Conservation (phyloP, 2,888 invertebrate species). For the Rhopalosiphum nymphaeae region DNA sequence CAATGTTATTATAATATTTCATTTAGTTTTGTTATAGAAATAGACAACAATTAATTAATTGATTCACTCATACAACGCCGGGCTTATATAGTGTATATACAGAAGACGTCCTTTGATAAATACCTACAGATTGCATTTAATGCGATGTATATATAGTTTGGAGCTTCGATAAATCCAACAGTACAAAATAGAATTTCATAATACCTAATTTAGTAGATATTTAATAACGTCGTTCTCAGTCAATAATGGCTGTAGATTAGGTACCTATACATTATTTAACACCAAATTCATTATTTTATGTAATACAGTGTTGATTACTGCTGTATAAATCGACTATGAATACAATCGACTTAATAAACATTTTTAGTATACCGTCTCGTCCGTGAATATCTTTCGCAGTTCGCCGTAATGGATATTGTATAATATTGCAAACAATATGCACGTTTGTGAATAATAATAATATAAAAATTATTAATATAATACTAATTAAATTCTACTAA, state of each 20-base stretch:
- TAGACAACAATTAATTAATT: too few species aligned
- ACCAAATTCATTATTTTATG: neutral
- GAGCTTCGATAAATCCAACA: neutral
- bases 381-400: neutral
- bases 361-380: neutral
- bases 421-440: too few species aligned
- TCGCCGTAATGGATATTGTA: neutral
- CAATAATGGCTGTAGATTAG: neutral
- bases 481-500: neutral
- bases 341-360: neutral
- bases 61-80: too few species aligned
- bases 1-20: too few species aligned
- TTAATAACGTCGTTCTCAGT: neutral
- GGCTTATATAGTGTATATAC: too few species aligned
- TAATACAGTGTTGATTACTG: neutral
- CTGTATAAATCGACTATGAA: neutral
- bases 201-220: neutral
- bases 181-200: neutral
- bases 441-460: too few species aligned
- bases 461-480: neutral
- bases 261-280: neutral
- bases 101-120: too few species aligned
- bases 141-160: neutral
- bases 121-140: too few species aligned
- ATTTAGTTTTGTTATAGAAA: too few species aligned